phyloP scores from a whole-genome alignment of 2,888 invertebrate species.

The Cordilura impudica region DNA sequence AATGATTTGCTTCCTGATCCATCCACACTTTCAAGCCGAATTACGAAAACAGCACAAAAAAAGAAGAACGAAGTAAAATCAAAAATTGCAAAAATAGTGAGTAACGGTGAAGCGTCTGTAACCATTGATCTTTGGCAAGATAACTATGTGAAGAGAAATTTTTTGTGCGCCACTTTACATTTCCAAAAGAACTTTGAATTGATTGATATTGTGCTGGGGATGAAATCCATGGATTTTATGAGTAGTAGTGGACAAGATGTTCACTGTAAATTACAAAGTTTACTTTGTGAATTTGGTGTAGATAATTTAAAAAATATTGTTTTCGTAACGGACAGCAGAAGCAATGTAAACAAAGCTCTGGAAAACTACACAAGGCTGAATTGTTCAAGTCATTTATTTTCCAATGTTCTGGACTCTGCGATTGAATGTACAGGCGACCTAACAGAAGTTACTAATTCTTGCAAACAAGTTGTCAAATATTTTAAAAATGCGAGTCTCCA shows the following conservation, averaged over 20 bases:
- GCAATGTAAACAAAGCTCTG: conserved; percentile 36
- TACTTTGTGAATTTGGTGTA: conserved; percentile 37
- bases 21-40: conserved; percentile 8
- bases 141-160: conserved; percentile 43
- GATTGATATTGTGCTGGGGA: conserved; percentile 26
- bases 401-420: conserved; percentile 1
- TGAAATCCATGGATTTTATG: conserved; percentile 56
- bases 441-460: background rate
- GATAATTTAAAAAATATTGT: background rate
- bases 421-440: conserved; percentile 11
- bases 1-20: conserved; percentile 1
- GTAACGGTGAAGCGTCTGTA: background rate
- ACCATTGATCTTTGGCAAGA: conserved; percentile 45
- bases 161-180: conserved; percentile 37
- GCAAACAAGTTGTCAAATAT: conserved; percentile 28
- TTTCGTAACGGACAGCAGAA: conserved; percentile 22
- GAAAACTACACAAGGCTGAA: conserved; percentile 40
- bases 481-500: conserved; percentile 57
- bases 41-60: background rate
- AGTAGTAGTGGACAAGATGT: conserved; percentile 20
- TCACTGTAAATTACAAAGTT: conserved; percentile 11
- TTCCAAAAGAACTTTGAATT: conserved; percentile 30
- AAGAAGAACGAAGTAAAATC: conserved; percentile 12
- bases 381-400: conserved; percentile 36
- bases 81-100: background rate